Conservation (phyloP, 2,888 invertebrate species). For the Drosophila parthenogenetica region DNA sequence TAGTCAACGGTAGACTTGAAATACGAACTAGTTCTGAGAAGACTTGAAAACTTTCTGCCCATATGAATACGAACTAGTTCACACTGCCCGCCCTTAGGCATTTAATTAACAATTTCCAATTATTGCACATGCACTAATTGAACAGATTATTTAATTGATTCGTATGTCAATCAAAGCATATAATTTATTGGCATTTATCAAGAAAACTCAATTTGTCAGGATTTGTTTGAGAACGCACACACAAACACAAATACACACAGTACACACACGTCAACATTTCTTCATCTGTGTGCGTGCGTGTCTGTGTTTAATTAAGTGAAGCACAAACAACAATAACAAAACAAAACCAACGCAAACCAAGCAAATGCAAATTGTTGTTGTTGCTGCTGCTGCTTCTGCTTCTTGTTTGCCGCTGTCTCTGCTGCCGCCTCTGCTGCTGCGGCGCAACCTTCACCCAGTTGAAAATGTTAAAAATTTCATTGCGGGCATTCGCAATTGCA, state of each 20-base stretch:
- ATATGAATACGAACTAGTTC: neutral
- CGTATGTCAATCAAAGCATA: conserved; percentile 12
- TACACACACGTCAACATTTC: neutral
- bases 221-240: neutral
- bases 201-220: conserved; percentile 13
- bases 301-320: conserved; percentile 38
- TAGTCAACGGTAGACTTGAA: too few relatives aligned
- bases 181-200: conserved; percentile 19
- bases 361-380: conserved; percentile 26
- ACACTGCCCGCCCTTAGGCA: neutral
- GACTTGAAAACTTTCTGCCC: too few relatives aligned
- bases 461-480: conserved; percentile 54
- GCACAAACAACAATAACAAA: conserved; percentile 9
- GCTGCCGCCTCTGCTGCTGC: conserved; percentile 28
- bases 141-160: conserved; percentile 6
- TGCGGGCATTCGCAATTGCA: conserved; percentile 61
- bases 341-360: conserved; percentile 7
- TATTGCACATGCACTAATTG: neutral
- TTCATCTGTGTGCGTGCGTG: conserved; percentile 8
- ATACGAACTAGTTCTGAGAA: too few relatives aligned
- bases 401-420: conserved; percentile 11
- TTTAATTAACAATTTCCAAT: neutral
- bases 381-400: conserved; percentile 1
- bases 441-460: conserved; percentile 75
- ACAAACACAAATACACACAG: neutral